Evolutionary conservation across 1,140 invertebrate genomes (phyloP).

Genomic region (Odontomachus brunneus): DNA sequence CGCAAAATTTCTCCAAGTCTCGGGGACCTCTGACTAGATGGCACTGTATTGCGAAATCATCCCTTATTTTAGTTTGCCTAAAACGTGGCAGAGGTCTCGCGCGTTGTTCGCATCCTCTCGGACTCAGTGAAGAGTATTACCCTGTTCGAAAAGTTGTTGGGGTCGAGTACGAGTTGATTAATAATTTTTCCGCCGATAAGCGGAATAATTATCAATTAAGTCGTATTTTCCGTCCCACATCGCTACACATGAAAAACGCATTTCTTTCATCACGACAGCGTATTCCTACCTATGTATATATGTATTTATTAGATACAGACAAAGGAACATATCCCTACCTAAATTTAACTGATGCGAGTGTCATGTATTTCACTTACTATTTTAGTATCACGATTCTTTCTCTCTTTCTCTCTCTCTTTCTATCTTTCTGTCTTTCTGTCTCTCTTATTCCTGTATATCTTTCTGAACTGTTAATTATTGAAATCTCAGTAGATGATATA

Average conservation of each 20-base stretch:
- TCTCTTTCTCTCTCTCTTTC: not conserved
- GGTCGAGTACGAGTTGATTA: not conserved
- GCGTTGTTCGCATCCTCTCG: constrained; percentile 34
- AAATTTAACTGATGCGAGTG: too few relatives aligned
- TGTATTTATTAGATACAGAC: too few relatives aligned
- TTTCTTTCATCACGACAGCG: too few relatives aligned
- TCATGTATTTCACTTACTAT: too few relatives aligned
- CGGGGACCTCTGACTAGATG: constrained; percentile 65
- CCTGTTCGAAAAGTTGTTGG: not conserved
- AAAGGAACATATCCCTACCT: too few relatives aligned
- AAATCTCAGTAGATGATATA: not conserved
- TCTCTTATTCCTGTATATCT: not conserved
- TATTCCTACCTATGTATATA: too few relatives aligned
- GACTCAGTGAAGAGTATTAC: not conserved
- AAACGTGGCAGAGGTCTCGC: constrained; percentile 67
- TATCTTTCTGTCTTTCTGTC: too few relatives aligned
- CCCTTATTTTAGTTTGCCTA: constrained; percentile 64
- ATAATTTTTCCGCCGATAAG: constrained; percentile 21
- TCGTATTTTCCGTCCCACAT: not conserved
- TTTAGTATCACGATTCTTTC: too few relatives aligned
- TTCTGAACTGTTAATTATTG: not conserved
- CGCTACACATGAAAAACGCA: not conserved
- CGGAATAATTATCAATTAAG: too few relatives aligned
- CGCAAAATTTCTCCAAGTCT: constrained; percentile 46
- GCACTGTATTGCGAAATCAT: constrained; percentile 68